Evolutionary conservation across 2,888 invertebrate genomes (phyloP).

Genomic region (Agrotis exclamationis): DNA sequence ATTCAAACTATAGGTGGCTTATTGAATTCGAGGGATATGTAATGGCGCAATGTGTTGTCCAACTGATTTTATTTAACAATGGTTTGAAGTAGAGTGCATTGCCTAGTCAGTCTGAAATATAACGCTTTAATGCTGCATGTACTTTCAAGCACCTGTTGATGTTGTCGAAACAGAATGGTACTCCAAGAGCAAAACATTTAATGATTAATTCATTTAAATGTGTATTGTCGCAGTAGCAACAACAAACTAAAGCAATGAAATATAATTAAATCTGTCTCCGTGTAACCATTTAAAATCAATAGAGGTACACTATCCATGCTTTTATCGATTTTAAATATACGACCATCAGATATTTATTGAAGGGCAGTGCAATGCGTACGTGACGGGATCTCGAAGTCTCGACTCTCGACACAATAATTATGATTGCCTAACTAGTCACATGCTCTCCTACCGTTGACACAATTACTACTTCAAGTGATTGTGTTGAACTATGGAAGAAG

Average conservation of each 20-base stretch:
- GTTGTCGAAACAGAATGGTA: conserved; percentile 27
- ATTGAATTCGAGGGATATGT: conserved; percentile 11
- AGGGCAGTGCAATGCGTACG: conserved; percentile 59
- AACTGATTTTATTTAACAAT: conserved; percentile 42
- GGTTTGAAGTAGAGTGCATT: conserved; percentile 27
- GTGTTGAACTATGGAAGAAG: conserved; percentile 35
- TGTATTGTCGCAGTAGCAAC: background rate
- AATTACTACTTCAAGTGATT: conserved; percentile 64
- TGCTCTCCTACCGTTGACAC: conserved; percentile 73
- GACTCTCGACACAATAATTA: conserved; percentile 57
- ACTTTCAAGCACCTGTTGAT: conserved; percentile 41
- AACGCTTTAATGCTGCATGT: conserved; percentile 12
- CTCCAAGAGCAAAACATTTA: conserved; percentile 22
- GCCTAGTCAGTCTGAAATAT: conserved; percentile 34
- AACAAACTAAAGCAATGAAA: background rate
- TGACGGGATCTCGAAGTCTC: conserved; percentile 53
- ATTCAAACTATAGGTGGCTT: background rate
- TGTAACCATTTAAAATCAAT: background rate
- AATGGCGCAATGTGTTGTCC: conserved; percentile 16
- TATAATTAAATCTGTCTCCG: background rate
- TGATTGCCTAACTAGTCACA: conserved; percentile 73
- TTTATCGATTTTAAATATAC: conserved; percentile 19
- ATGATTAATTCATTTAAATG: conserved; percentile 18
- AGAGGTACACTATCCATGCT: background rate
- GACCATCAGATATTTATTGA: conserved; percentile 43